Percentiles rank a stretch among this genome's conserved stretches.
These are phyloP conservation scores for Formicarius rufipectus DNA, from an alignment of 2,113 vertebrate species.

Conservation along the genomic window DNA sequence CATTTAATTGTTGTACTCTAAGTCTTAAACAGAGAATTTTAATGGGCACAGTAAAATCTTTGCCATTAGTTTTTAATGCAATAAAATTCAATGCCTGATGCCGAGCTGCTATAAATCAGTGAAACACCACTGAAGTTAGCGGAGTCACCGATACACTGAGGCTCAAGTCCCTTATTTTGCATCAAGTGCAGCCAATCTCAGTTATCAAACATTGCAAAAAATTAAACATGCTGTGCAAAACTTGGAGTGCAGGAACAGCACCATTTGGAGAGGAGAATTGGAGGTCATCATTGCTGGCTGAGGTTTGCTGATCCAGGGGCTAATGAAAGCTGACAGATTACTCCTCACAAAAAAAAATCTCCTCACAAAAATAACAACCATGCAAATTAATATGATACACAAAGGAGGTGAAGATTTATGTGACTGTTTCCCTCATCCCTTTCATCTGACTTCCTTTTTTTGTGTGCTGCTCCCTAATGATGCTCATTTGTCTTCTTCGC, in stretches of 20 bases:
- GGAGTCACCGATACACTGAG: neutral
- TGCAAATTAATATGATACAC: conserved; percentile 32
- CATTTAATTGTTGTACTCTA: neutral
- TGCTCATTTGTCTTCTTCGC: conserved; percentile 29
- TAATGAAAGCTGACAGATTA: conserved; percentile 49
- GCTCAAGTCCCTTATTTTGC: neutral
- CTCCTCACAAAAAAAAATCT: neutral
- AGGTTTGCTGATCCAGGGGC: neutral
- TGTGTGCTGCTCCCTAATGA: neutral
- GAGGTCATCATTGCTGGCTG: neutral
- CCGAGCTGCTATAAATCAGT: neutral
- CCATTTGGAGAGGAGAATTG: neutral
- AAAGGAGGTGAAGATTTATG: conserved; percentile 29
- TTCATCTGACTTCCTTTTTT: neutral
- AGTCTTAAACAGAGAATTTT: neutral
- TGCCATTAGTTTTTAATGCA: neutral
- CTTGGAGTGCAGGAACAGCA: neutral
- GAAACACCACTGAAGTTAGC: neutral
- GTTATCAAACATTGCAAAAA: neutral
- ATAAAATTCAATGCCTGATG: neutral
- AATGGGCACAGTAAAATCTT: neutral
- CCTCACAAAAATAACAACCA: conserved; percentile 21
- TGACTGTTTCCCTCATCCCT: neutral
- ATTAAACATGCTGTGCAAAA: neutral
- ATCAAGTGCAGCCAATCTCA: neutral